Evolutionary conservation across 2,888 invertebrate species (phyloP).

Genomic region (Eristalis arbustorum): DNA sequence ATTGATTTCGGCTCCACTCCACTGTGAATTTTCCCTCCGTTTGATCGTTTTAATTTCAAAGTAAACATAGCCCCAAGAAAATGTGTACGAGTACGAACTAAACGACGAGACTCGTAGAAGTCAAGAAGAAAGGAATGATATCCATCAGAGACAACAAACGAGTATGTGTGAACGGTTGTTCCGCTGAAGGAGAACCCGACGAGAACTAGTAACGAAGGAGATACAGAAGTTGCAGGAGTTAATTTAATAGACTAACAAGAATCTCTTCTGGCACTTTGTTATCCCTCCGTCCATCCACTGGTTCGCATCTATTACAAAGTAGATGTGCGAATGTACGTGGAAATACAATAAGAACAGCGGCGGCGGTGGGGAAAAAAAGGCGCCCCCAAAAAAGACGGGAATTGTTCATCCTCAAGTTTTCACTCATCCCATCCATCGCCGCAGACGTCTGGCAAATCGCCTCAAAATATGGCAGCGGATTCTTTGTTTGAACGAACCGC

Average conservation of each 20-base stretch:
- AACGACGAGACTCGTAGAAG: neutral
- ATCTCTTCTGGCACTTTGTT: conserved; percentile 64
- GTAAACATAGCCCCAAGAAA: conserved; percentile 57
- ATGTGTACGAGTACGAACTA: neutral
- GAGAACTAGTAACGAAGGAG: conserved; percentile 12
- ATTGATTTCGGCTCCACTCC: conserved; percentile 58
- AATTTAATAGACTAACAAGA: conserved; percentile 71
- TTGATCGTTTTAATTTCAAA: conserved; percentile 68
- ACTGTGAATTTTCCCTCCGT: conserved; percentile 61
- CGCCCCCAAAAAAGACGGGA: conserved; percentile 36
- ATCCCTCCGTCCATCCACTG: conserved; percentile 36
- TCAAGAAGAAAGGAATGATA: neutral
- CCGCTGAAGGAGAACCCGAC: neutral
- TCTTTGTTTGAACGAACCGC: conserved; percentile 66
- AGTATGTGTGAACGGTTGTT: neutral
- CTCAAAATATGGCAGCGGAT: conserved; percentile 65
- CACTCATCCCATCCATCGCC: conserved; percentile 19
- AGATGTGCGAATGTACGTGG: neutral
- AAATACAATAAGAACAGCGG: neutral
- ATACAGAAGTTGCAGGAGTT: conserved; percentile 58
- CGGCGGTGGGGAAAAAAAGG: conserved; percentile 8
- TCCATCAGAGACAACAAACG: conserved; percentile 13
- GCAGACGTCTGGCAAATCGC: conserved; percentile 56
- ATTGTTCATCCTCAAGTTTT: conserved; percentile 51
- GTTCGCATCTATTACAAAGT: conserved; percentile 66